Evolutionary conservation across 2,797 vertebrate genomes (phyloP).

Genomic region (Squalus acanthias): DNA sequence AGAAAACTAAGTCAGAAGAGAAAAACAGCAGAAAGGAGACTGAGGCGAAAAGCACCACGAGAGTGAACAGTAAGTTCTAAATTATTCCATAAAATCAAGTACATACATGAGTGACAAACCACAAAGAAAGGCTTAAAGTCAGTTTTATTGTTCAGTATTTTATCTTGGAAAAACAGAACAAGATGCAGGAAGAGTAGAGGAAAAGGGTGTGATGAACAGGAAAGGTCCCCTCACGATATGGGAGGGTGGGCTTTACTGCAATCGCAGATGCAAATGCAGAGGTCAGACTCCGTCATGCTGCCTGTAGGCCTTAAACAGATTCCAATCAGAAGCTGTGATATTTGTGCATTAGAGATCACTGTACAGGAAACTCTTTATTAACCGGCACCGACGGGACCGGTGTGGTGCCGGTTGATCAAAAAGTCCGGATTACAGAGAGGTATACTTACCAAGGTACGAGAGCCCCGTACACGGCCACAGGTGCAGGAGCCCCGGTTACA

Average conservation of each 20-base stretch:
- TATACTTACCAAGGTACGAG: too few species aligned
- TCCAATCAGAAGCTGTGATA: background rate
- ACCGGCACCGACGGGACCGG: too few species aligned
- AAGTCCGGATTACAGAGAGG: too few species aligned
- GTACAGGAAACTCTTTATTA: too few species aligned
- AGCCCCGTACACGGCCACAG: too few species aligned
- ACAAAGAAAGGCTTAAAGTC: background rate
- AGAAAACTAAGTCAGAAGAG: background rate
- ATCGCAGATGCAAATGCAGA: background rate
- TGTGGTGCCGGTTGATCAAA: too few species aligned
- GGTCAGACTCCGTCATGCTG: background rate
- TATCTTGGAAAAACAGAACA: background rate
- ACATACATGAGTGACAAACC: background rate
- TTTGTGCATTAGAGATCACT: background rate
- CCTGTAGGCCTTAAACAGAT: background rate
- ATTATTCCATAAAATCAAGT: background rate
- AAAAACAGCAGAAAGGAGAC: background rate
- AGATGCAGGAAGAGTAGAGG: background rate
- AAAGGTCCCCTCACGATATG: background rate
- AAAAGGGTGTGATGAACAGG: background rate
- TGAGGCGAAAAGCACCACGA: background rate
- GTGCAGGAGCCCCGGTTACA: too few species aligned
- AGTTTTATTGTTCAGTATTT: background rate
- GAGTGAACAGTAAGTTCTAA: background rate
- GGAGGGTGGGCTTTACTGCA: background rate